These are phyloP conservation scores for Coleophora deauratella DNA, from an alignment of 2,888 invertebrate species.

Conservation along the genomic window DNA sequence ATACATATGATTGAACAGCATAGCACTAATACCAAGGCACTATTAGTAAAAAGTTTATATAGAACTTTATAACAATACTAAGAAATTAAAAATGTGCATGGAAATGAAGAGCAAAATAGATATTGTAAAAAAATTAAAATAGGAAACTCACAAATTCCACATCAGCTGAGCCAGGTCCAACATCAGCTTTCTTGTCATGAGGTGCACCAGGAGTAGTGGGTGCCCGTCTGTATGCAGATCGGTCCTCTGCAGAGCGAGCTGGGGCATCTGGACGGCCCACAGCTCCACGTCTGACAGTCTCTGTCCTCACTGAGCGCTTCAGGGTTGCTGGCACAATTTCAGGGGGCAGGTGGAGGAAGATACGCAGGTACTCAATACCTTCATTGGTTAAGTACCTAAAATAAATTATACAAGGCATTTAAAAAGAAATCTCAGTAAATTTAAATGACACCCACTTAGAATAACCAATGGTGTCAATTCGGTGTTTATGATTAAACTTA, in stretches of 20 bases:
- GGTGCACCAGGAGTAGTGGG: slow-evolving; percentile 76
- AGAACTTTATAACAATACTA: background rate
- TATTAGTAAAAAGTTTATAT: too few relatives aligned
- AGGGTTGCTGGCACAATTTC: slow-evolving; percentile 99
- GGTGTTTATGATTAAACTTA: too few relatives aligned
- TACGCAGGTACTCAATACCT: slow-evolving; percentile 96
- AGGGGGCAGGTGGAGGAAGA: slow-evolving; percentile 96
- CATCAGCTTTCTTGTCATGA: slow-evolving; percentile 96
- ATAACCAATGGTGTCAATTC: too few relatives aligned
- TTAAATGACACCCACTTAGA: too few relatives aligned
- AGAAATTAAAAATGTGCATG: background rate
- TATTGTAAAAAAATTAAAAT: background rate
- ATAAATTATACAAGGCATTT: slow-evolving; percentile 4
- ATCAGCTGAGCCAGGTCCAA: slow-evolving; percentile 94
- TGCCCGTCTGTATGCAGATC: slow-evolving; percentile 87
- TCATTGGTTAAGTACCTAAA: slow-evolving; percentile 95
- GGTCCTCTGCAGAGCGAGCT: slow-evolving; percentile 86
- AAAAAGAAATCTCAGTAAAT: too few relatives aligned
- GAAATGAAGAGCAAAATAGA: too few relatives aligned
- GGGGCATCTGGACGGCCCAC: slow-evolving; percentile 80
- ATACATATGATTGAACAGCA: slow-evolving; percentile 4
- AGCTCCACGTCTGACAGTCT: slow-evolving; percentile 86
- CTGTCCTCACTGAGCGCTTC: slow-evolving; percentile 91
- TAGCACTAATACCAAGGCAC: too few relatives aligned
- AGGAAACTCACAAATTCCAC: slow-evolving; percentile 91